A percentile compares a stretch with the other conserved stretches of the same genome.
Evolutionary conservation across 2,888 invertebrate genomes (phyloP).

Genomic region (Quadriops clusia): DNA sequence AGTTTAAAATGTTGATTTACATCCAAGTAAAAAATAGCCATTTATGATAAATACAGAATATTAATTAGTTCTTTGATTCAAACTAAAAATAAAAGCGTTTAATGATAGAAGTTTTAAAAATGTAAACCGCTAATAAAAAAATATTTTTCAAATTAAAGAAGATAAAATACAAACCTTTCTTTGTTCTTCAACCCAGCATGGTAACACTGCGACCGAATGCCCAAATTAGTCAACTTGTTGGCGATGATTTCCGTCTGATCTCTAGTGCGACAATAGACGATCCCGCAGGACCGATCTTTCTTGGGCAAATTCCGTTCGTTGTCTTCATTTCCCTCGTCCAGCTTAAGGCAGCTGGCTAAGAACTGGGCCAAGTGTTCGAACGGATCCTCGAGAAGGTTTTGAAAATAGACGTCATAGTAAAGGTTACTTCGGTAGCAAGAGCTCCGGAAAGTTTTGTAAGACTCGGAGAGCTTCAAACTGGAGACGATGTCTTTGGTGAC

Average conservation of each 20-base stretch:
- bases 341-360: constrained; percentile 52
- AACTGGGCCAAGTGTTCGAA: constrained; percentile 69
- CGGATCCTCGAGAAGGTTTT: constrained; percentile 72
- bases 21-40: no score
- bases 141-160: no score
- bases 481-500: constrained; percentile 71
- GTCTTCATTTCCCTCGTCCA: constrained; percentile 39
- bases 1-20: no score
- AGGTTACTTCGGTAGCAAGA: constrained; percentile 88
- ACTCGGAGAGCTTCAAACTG: constrained; percentile 48
- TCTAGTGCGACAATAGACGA: constrained; percentile 89
- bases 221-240: constrained; percentile 56
- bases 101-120: no score
- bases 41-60: no score
- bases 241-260: constrained; percentile 83
- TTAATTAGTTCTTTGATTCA: no score
- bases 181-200: constrained; percentile 74
- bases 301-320: background rate
- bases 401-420: constrained; percentile 87
- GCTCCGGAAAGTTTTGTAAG: constrained; percentile 52
- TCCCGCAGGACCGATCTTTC: constrained; percentile 57
- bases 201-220: constrained; percentile 70
- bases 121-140: no score
- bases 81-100: no score
- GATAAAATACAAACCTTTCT: no score